Base-by-base conservation (phyloP, 2,113 vertebrate species). In the Falcunculus frontatus region DNA sequence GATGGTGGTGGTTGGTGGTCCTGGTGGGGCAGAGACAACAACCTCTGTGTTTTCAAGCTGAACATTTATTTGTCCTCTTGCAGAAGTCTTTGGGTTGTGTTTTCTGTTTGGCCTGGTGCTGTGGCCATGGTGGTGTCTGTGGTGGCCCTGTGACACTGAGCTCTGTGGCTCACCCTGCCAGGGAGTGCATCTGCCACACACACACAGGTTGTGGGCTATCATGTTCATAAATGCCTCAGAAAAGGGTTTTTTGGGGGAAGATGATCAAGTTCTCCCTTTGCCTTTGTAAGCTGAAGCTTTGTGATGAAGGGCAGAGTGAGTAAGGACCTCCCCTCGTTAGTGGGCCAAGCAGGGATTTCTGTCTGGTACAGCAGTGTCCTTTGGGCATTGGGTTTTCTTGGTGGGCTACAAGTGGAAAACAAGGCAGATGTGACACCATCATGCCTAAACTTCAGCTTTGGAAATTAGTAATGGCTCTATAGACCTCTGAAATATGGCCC, bases 281-380 rank as follows among this genome's bases (percentile, higher is more conserved):
- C 3, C 3, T 90, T 44, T 69, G 13, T n/a, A 44, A 67, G 3
- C 19, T 13, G 52, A 19, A 64, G 8, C 6, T 15, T 74, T 52
- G 72, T 12, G 25, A 8, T 27, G 41, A 74, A 37, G 19, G 11
- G 7, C 4, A 23, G 14, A 4, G 4, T 8, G 13, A n/a, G 7
- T 29, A 15, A 42, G 21, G 39, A 6, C 19, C 9, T 65, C 19
- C 4, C 8, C 32, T 76, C 0, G 0, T 7, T n/a, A 14, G 14
- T 13, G 4, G 44, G 41, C 3, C 13, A 47, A 11, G 37, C 15
- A 57, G 35, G 14, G 8, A 8, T 33, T 79, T 87, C 16, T 15
- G 4, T 65, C 32, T 85, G 16, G 3, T 67, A 6, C 4, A 16
- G 16, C 0, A 0, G 2, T 46, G 9, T 56, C n/a, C 30, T 80